A percentile compares a stretch with the other conserved stretches of the same genome.
Evolutionary conservation across 1,140 invertebrate genomes (phyloP).

Genomic region (Thalassaphorura encarpata): DNA sequence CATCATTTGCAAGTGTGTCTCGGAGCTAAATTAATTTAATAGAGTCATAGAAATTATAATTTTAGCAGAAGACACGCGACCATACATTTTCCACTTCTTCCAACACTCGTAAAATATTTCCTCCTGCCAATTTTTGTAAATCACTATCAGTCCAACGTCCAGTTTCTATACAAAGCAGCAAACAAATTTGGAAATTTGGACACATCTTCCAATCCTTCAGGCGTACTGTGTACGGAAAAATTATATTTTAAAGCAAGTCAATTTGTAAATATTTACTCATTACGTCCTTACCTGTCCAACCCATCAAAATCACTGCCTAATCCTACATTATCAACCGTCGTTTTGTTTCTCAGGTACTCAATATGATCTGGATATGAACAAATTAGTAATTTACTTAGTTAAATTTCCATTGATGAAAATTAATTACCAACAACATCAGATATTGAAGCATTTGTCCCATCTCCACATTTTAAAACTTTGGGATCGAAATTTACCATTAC

Average conservation of each 20-base stretch:
- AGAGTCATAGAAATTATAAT: background rate
- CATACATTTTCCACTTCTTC: conserved; percentile 27
- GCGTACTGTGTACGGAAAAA: conserved; percentile 34
- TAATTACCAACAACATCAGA: conserved; percentile 41
- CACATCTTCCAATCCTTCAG: conserved; percentile 43
- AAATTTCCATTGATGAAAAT: background rate
- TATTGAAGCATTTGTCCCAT: conserved; percentile 36
- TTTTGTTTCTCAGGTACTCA: conserved; percentile 39
- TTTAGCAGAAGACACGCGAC: background rate
- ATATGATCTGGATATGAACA: conserved; percentile 40
- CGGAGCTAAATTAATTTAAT: conserved; percentile 9
- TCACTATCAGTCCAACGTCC: conserved; percentile 41
- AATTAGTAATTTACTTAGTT: too few species aligned
- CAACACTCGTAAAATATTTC: conserved; percentile 44
- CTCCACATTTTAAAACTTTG: conserved; percentile 39
- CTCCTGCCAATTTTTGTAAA: conserved; percentile 42
- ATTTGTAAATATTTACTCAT: background rate
- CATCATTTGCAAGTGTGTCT: conserved; percentile 11
- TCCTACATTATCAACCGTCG: conserved; percentile 39
- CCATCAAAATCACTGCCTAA: conserved; percentile 39
- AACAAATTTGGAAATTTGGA: conserved; percentile 45
- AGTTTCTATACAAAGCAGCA: conserved; percentile 36
- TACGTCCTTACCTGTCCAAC: conserved; percentile 35
- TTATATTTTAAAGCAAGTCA: background rate
- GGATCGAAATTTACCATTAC: conserved; percentile 45